phyloP scores from a whole-genome alignment of 2,888 invertebrate genomes.

The Drosophila peninsularis region DNA sequence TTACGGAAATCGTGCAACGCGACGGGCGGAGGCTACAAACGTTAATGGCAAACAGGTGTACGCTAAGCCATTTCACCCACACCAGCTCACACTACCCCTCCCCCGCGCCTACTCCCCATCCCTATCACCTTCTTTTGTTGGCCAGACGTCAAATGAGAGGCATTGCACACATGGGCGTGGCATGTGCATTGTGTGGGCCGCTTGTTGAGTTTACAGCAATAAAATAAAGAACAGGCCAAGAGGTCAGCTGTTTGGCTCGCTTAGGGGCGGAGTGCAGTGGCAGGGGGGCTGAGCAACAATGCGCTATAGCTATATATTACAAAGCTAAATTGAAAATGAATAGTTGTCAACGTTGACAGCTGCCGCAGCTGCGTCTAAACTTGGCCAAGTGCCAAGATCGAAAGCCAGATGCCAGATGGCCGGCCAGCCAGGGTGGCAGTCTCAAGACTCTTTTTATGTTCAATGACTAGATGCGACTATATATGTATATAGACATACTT shows the following conservation, averaged over 20 bases:
- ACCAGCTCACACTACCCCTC: too few relatives aligned
- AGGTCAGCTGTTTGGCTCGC: not conserved
- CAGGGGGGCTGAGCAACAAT: not conserved
- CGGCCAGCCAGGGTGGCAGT: not conserved
- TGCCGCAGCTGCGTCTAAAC: constrained; percentile 55
- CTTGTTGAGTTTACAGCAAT: constrained; percentile 39
- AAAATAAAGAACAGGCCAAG: constrained; percentile 1
- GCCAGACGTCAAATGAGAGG: constrained; percentile 25
- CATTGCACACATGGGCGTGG: constrained; percentile 11
- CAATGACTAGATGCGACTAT: too few relatives aligned
- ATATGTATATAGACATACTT: not conserved
- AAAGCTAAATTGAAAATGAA: constrained; percentile 40
- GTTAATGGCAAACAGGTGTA: constrained; percentile 33
- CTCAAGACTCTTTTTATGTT: not conserved
- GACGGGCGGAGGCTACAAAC: constrained; percentile 11
- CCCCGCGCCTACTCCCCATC: not conserved
- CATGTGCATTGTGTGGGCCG: constrained; percentile 14
- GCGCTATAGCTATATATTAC: constrained; percentile 8
- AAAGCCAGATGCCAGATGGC: constrained; percentile 31
- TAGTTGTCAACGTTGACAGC: constrained; percentile 63
- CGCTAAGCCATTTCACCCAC: not conserved
- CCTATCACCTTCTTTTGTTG: constrained; percentile 1
- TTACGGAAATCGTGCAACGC: constrained; percentile 39
- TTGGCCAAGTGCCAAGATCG: constrained; percentile 58
- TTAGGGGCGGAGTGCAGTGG: too few relatives aligned